phyloP scores from a whole-genome alignment of 2,797 vertebrate genomes.

The Todus mexicanus region DNA sequence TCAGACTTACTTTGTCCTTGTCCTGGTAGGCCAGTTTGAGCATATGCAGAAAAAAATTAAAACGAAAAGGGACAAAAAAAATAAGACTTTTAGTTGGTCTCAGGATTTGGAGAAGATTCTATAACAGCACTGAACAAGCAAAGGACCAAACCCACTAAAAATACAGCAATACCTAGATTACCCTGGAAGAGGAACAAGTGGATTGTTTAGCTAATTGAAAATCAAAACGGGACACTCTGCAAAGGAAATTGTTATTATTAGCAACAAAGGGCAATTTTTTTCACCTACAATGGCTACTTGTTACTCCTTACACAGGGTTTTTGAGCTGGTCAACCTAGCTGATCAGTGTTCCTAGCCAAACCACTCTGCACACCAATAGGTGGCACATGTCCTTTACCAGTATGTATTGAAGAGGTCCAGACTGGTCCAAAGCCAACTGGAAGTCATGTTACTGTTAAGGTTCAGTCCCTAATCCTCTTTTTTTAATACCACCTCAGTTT shows the following conservation, averaged over 20 bases:
- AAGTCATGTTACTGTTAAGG: background rate
- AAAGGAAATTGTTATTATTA: background rate
- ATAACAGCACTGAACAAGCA: background rate
- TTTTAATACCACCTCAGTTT: background rate
- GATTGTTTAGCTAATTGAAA: background rate
- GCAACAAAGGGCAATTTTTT: background rate
- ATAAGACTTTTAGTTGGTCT: slow-evolving; percentile 48
- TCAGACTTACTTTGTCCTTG: slow-evolving; percentile 83
- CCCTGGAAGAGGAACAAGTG: background rate
- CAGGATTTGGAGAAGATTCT: background rate
- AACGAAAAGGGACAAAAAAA: slow-evolving; percentile 56
- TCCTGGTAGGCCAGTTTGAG: slow-evolving; percentile 76
- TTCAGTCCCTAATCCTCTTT: background rate
- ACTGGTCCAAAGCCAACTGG: background rate
- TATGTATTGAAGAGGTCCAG: background rate
- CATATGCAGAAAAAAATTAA: slow-evolving; percentile 42
- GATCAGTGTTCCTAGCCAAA: background rate
- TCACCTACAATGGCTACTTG: background rate
- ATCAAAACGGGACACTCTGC: background rate
- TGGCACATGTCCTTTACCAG: background rate
- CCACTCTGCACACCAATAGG: background rate
- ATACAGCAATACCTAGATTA: background rate
- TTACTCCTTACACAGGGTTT: background rate
- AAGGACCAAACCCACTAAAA: background rate
- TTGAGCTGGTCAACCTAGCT: background rate